Evolutionary conservation across 1,140 invertebrate genomes (phyloP).

Genomic region (Cataglyphis hispanica): DNA sequence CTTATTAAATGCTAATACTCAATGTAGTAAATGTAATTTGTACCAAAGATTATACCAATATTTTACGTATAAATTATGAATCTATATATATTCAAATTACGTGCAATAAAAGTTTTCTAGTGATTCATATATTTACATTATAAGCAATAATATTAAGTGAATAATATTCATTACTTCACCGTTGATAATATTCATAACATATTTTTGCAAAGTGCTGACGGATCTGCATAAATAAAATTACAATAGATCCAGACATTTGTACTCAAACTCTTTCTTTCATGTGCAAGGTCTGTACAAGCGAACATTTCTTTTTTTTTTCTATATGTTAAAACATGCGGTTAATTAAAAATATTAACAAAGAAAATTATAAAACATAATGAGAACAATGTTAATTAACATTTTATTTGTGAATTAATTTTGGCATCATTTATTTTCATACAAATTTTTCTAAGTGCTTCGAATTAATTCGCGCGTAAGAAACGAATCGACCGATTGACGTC

Average conservation of each 20-base stretch:
- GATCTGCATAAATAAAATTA: conserved; percentile 15
- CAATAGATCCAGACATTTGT: neutral
- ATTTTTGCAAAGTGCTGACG: conserved; percentile 1
- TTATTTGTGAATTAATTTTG: neutral
- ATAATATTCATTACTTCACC: neutral
- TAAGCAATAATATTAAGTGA: neutral
- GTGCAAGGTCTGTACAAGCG: neutral
- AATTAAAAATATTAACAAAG: conserved; percentile 2
- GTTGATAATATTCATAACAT: neutral
- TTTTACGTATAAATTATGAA: neutral
- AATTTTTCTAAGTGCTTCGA: conserved; percentile 9
- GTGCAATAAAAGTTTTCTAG: conserved; percentile 18
- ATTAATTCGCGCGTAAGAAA: conserved; percentile 43
- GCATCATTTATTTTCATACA: neutral
- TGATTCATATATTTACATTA: neutral
- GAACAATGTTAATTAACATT: neutral
- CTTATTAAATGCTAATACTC: neutral
- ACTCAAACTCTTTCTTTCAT: neutral
- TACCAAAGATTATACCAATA: conserved; percentile 60
- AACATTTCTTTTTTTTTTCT: neutral
- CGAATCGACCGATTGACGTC: conserved; percentile 55
- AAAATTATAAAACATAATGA: neutral
- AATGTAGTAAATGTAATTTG: conserved; percentile 9
- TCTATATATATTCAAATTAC: neutral
- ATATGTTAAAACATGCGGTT: neutral